Conservation (phyloP, 1,140 invertebrate genomes). For the Caenorhabditis latens region DNA sequence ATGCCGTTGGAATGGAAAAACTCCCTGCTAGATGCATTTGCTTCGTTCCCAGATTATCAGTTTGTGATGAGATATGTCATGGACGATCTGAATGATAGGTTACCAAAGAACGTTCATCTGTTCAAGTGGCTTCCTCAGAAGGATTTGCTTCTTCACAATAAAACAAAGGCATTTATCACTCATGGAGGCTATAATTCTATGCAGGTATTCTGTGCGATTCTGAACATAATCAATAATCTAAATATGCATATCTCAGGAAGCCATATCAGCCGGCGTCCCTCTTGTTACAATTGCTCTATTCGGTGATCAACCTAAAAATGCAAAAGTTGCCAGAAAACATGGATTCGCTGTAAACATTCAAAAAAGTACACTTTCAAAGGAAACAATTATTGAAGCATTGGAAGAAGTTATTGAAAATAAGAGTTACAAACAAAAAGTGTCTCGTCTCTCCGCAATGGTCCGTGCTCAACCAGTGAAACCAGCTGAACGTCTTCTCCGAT, state of each 20-base stretch:
- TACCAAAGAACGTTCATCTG: constrained; percentile 75
- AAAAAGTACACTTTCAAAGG: constrained; percentile 56
- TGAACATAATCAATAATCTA: too few relatives aligned
- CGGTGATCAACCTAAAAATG: constrained; percentile 70
- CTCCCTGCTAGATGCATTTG: constrained; percentile 48
- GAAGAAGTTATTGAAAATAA: constrained; percentile 47
- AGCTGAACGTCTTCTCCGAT: constrained; percentile 61
- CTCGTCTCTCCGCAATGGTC: constrained; percentile 59
- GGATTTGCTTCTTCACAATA: constrained; percentile 75
- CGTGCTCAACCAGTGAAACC: constrained; percentile 61
- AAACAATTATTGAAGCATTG: constrained; percentile 28
- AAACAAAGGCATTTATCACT: constrained; percentile 68
- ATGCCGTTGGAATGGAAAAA: constrained; percentile 58
- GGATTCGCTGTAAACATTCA: constrained; percentile 55
- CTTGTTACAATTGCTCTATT: constrained; percentile 71
- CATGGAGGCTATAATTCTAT: constrained; percentile 70
- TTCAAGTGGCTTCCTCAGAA: constrained; percentile 68
- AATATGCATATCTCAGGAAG: constrained; percentile 60
- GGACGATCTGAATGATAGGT: constrained; percentile 78
- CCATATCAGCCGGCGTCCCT: constrained; percentile 68
- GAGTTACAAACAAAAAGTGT: constrained; percentile 57
- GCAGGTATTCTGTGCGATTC: constrained; percentile 61
- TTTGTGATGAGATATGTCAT: constrained; percentile 69
- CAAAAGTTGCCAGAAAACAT: constrained; percentile 64
- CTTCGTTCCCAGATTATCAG: constrained; percentile 50